phyloP scores from a whole-genome alignment of 2,113 vertebrate genomes.

The Orthonyx spaldingii region DNA sequence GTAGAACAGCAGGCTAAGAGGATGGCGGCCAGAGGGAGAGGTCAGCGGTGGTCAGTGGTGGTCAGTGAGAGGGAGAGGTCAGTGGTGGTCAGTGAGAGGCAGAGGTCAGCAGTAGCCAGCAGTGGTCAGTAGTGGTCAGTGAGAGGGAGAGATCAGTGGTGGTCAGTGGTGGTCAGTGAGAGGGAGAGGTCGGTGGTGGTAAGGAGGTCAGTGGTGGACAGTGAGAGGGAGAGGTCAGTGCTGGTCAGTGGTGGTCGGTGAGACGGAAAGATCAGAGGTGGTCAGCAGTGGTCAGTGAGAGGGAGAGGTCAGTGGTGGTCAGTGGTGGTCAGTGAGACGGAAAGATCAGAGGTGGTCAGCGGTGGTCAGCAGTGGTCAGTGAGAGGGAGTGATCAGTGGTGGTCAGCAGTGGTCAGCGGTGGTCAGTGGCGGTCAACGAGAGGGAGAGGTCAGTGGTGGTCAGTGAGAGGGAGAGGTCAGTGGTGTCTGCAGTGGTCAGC shows the following conservation, averaged over 20 bases:
- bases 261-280: rapidly evolving
- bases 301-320: too few species aligned
- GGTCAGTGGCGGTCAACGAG: too few species aligned
- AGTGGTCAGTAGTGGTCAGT: rapidly evolving
- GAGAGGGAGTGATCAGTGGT: rapidly evolving
- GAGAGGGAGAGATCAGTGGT: rapidly evolving
- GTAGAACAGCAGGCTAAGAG: rapidly evolving
- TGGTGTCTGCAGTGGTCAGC: too few species aligned
- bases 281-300: neutral
- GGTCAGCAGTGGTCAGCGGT: rapidly evolving
- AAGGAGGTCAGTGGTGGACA: neutral
- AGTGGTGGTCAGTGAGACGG: rapidly evolving
- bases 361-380: rapidly evolving
- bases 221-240: rapidly evolving
- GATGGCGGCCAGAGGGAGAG: neutral
- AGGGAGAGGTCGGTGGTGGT: neutral
- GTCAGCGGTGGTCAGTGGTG: neutral
- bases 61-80: neutral
- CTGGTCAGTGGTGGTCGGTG: neutral
- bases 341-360: neutral
- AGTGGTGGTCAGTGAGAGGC: neutral
- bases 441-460: neutral
- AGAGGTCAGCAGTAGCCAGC: too few species aligned
- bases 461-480: too few species aligned
- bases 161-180: neutral